These are phyloP conservation scores for Anneissia japonica DNA, from an alignment of 35 echinoderm and acorn worm species.

Conservation along the genomic window DNA sequence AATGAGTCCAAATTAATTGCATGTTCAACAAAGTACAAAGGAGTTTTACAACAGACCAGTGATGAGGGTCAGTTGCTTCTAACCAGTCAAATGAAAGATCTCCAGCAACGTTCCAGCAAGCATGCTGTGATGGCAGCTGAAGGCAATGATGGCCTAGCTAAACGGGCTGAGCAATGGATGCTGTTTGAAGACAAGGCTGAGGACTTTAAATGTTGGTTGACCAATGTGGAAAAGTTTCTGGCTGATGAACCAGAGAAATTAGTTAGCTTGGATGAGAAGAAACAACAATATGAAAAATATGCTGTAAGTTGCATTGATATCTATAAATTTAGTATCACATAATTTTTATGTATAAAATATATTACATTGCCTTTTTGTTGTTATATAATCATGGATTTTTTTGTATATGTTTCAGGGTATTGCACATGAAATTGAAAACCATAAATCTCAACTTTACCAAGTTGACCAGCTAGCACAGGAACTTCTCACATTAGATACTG, in stretches of 20 bases:
- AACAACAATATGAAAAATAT: constrained; percentile 22
- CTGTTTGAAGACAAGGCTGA: constrained; percentile 12
- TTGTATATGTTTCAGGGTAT: constrained; percentile 42
- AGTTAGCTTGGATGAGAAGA: constrained; percentile 13
- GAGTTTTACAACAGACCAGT: neutral
- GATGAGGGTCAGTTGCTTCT: neutral
- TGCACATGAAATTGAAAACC: constrained; percentile 39
- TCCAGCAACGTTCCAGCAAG: constrained; percentile 7
- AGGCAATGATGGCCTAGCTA: neutral
- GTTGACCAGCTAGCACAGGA: constrained; percentile 9
- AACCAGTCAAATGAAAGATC: neutral
- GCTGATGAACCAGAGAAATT: constrained; percentile 14
- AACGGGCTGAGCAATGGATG: constrained; percentile 4
- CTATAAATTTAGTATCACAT: too few relatives aligned
- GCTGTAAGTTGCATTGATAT: neutral
- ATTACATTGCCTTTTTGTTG: neutral
- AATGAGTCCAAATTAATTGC: neutral
- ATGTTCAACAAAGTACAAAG: neutral
- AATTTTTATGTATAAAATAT: neutral
- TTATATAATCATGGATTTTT: too few relatives aligned
- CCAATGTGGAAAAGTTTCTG: constrained; percentile 5
- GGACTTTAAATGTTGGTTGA: neutral
- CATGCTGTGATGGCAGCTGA: neutral
- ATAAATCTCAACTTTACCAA: constrained; percentile 31
- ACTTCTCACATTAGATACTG: constrained; percentile 22